Conservation (phyloP, 2,888 invertebrate genomes). For the Allolobophora icterica region DNA sequence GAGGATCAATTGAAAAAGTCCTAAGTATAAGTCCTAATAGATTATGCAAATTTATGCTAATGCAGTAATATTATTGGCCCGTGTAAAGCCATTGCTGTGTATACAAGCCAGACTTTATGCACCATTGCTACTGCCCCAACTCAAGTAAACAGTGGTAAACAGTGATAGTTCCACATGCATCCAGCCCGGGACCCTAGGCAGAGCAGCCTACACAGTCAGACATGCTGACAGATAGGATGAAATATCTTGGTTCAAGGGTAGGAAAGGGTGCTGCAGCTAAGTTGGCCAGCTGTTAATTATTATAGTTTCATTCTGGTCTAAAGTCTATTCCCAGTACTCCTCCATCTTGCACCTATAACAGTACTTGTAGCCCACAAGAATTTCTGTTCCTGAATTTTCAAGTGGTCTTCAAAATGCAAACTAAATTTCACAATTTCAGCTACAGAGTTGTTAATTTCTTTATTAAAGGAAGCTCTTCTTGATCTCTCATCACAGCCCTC, state of each 20-base stretch:
- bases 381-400: not conserved
- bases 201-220: not conserved
- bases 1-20: not conserved
- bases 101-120: not conserved
- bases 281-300: not conserved
- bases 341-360: not conserved
- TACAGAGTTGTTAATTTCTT: not conserved
- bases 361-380: not conserved
- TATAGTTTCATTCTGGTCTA: not conserved
- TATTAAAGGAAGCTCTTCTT: not conserved
- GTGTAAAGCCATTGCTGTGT: not conserved
- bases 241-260: not conserved
- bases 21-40: not conserved
- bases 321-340: not conserved
- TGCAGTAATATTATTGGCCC: not conserved
- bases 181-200: not conserved
- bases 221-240: conserved; percentile 17
- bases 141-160: not conserved
- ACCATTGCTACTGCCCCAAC: not conserved
- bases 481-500: not conserved
- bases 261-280: not conserved
- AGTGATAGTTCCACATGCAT: not conserved
- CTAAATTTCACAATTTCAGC: not conserved
- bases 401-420: not conserved
- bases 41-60: conserved; percentile 17